Evolutionary conservation across 2,888 invertebrate genomes (phyloP).

Genomic region (Thysanoteuthis rhombus): DNA sequence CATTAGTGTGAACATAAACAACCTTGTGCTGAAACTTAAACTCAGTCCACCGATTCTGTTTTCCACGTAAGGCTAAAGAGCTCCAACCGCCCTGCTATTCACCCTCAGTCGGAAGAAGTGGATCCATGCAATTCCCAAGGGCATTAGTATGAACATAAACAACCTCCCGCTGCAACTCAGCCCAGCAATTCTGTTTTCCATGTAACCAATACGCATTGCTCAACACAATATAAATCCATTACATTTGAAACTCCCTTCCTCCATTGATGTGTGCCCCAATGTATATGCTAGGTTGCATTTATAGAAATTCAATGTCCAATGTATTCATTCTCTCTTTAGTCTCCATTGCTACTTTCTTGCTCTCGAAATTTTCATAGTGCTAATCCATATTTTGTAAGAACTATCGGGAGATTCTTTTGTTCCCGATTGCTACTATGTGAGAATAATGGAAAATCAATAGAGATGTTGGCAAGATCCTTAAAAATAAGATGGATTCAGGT

Average conservation of each 20-base stretch:
- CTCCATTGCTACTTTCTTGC: background rate
- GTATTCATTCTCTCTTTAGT: background rate
- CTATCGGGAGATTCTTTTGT: background rate
- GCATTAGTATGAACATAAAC: too few relatives aligned
- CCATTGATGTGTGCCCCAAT: background rate
- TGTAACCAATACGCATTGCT: too few relatives aligned
- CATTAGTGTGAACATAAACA: too few relatives aligned
- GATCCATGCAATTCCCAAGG: too few relatives aligned
- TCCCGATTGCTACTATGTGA: background rate
- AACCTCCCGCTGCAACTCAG: too few relatives aligned
- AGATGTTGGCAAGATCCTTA: background rate
- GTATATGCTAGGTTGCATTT: background rate
- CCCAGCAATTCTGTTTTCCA: too few relatives aligned
- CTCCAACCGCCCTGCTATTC: too few relatives aligned
- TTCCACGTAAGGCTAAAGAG: too few relatives aligned
- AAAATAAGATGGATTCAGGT: background rate
- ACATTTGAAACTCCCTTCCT: background rate
- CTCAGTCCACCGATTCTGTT: too few relatives aligned
- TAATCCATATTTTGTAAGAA: background rate
- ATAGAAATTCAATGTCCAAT: slow-evolving; percentile 12
- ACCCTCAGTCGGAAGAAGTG: too few relatives aligned
- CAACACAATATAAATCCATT: too few relatives aligned
- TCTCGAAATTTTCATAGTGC: background rate
- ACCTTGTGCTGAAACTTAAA: too few relatives aligned
- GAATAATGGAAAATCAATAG: background rate